Evolutionary conservation across 2,797 vertebrate genomes (phyloP), one percentile per base, ranked within the genome.

Genomic region (Phrynocephalus forsythii): DNA sequence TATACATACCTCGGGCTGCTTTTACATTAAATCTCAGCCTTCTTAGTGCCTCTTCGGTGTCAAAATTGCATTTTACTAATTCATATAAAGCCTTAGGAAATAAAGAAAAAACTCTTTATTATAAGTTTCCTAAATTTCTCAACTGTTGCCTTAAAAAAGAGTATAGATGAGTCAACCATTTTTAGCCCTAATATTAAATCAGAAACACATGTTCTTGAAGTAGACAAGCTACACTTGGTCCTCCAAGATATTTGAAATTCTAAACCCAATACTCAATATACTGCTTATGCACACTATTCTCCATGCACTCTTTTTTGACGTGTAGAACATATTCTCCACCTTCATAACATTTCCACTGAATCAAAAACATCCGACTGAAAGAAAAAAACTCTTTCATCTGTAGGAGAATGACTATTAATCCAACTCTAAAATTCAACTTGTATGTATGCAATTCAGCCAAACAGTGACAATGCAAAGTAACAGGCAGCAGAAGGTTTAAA

Each of bases 41-140:
- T 93, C 98, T 97, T 83, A 99, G 95, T 92, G 99, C 99, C 95
- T 99, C 98, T 90, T 99, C 98, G 82, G 98, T 97, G 93, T 99
- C 98, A 96, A 99, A 99, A 94, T 97, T 98, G 96, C 99, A 99
- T 94, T 99, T 99, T 83, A 99, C 98, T 88, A 99, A 97, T 91
- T 99, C 98, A 94, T 99, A 99, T 28, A 99, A 95, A 0, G 99
- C 99, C 99, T 63, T 99, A 89, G 7, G 90, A 92, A 86, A 90
- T 77, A 1, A 89, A 75, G 86, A 87, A 28, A 52, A 75, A 48
- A 66, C 38, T 5, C 24, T 44, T 22, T 4, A 73, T 76, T 52
- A 38, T n/a, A 5, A 48, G 10, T 69, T 22, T 68, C n/a, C 83
- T 7, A 83, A 67, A 22, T 24, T 67, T 88, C 52, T 79, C 15